Base-by-base conservation (phyloP, 2,113 vertebrate genomes). In the Stictonetta naevosa region DNA sequence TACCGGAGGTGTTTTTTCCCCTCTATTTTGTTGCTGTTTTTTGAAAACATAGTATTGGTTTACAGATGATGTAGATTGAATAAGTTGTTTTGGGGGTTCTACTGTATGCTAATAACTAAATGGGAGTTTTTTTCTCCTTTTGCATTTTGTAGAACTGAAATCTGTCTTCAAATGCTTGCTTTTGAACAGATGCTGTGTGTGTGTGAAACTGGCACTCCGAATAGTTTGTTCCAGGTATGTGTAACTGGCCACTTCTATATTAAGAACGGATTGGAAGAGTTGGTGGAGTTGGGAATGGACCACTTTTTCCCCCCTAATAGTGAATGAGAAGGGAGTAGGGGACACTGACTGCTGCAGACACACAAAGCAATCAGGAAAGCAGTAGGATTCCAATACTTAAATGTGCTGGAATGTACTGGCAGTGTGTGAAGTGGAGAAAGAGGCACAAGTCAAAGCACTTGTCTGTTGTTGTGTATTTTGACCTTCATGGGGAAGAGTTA, bases 321-420 rank as follows among this genome's bases (percentile, higher is more conserved):
- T 0, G 0, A 33, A 29, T 42, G 42, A 20, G 11, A 77, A 88
- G n/a, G 23, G n/a, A 62, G 5, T 15, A 83, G 28, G 18, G 34
- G 38, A 28, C 17, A 23, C 9, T 36, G 55, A 46, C n/a, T 53
- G 9, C 16, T 80, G 59, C 31, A 63, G 38, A 74, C 44, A 74
- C 44, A 21, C 28, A 34, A 18, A 83, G 31, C 42, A 62, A n/a
- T 55, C 36, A 19, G 48, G 64, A 36, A 78, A 79, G 19, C 34
- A 69, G 44, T 31, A 85, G 50, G 6, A 66, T 88, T 85, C 60
- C 29, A 46, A 34, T 71, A 55, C 17, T 88, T 91, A 59, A 83
- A 63, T 77, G 63, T 83, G 16, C 17, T 87, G 90, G 62, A 92
- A 93, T 86, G 68, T 86, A 64, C 79, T 96, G 92, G 82, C 78